Base-by-base conservation (phyloP, 2,113 vertebrate species). In the Puma concolor region DNA sequence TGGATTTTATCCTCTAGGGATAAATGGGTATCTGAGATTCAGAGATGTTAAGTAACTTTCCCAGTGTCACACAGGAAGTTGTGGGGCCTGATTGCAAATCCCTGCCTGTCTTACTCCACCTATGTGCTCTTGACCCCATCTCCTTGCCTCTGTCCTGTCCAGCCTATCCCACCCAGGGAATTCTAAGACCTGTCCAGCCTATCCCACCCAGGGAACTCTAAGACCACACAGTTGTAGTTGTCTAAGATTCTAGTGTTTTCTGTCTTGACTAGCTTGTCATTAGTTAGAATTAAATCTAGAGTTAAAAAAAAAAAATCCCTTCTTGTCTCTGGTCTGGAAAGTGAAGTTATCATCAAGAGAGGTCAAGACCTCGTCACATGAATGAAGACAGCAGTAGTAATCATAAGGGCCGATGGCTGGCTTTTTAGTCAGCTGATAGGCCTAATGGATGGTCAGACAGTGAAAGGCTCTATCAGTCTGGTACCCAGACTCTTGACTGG, bases 271-370 rank as follows among this genome's bases (percentile, higher is more conserved):
- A 60, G n/a, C 27, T 95, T 67, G 21, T 91, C 44, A 92, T 82
- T 76, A 87, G 36, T 91, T 88, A 83, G 52, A 84, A 93, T 54
- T 83, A 71, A 91, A 27, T 74, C 27, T 33, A 71, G 19, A 74
- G 38, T 91, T 21, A 5, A 19, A 44, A 91, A 52, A 52, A 19
- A 29, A 89, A 89, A 76, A 60, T n/a, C 66, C n/a, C 21, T 60
- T 79, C 25, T 91, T 60, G 54, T 91, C 36, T 21, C 25, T 41
- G 27, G 76, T 79, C 87, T 83, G 48, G 90, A 91, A 95, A 95
- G 93, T 80, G 93, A 96, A 91, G 76, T 84, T 74, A 66, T 54
- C 54, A 80, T 96, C 74, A 79, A 88, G 86, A 66, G 29, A 87
- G 87, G 41, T 95, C 82, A 80, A 63, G 90, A 41, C 93, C 54